Percentiles rank a stretch among this genome's conserved stretches.
phyloP scores from a whole-genome alignment of 2,797 vertebrate species.

The Nannoperca obscura region DNA sequence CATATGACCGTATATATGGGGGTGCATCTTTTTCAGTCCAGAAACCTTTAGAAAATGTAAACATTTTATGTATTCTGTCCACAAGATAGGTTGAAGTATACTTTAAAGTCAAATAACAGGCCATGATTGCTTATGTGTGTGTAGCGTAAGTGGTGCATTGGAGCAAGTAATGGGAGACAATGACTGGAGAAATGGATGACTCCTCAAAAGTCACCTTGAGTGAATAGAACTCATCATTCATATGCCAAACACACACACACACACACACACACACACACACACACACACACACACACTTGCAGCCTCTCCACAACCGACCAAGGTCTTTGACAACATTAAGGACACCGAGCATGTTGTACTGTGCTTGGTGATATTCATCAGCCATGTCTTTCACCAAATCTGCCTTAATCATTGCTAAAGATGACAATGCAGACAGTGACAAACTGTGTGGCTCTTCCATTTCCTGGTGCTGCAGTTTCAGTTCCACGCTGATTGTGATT shows the following conservation, averaged over 20 bases:
- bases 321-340: conserved; percentile 62
- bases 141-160: conserved; percentile 71
- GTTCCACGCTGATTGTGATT: neutral
- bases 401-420: conserved; percentile 27
- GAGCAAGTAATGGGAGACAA: conserved; percentile 77
- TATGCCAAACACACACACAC: conserved; percentile 45
- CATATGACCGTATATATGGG: neutral
- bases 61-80: conserved; percentile 40
- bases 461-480: neutral
- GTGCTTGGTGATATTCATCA: conserved; percentile 43
- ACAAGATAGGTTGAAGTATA: conserved; percentile 39
- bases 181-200: conserved; percentile 74
- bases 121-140: conserved; percentile 49
- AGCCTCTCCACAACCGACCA: conserved; percentile 30
- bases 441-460: neutral
- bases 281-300: conserved; percentile 10
- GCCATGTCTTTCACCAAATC: conserved; percentile 32
- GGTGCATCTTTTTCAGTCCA: neutral
- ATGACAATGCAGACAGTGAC: conserved; percentile 25
- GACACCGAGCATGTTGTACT: conserved; percentile 51
- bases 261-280: conserved; percentile 24
- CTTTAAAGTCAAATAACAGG: conserved; percentile 54
- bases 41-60: conserved; percentile 1
- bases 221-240: conserved; percentile 73
- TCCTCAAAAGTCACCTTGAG: conserved; percentile 77